A percentile compares a stretch with the other conserved stretches of the same genome.
These are phyloP conservation scores for Hofmannophila pseudospretella DNA, from an alignment of 2,888 invertebrate genomes.

Conservation along the genomic window DNA sequence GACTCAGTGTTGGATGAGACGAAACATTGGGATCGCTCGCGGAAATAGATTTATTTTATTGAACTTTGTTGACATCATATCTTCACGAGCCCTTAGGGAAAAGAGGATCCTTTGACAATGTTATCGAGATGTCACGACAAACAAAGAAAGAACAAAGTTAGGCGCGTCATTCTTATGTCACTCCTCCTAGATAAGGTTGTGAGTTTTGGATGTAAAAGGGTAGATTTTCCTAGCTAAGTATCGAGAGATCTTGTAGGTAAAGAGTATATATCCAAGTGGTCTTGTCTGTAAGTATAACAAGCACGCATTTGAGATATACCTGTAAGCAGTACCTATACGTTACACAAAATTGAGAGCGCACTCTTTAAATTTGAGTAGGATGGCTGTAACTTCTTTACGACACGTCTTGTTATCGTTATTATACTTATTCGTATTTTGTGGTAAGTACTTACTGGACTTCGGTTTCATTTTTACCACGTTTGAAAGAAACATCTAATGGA, in stretches of 20 bases:
- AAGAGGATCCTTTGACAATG: conserved; percentile 43
- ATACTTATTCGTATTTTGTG: too few species aligned
- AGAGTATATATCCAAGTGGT: background rate
- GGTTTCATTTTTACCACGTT: too few species aligned
- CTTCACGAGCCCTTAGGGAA: conserved; percentile 39
- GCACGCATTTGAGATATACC: background rate
- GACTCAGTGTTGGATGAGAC: conserved; percentile 1
- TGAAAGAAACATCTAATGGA: too few species aligned
- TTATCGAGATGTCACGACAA: conserved; percentile 45
- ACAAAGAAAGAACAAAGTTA: conserved; percentile 34
- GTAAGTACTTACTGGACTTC: too few species aligned
- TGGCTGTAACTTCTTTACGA: too few species aligned
- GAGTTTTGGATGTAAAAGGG: conserved; percentile 2
- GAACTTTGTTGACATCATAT: conserved; percentile 50
- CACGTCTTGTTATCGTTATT: too few species aligned
- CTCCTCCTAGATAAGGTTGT: conserved; percentile 19
- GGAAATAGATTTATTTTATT: conserved; percentile 49
- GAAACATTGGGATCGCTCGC: conserved; percentile 20
- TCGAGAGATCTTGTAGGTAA: background rate
- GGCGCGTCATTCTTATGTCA: conserved; percentile 16
- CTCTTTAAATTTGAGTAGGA: background rate
- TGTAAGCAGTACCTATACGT: too few species aligned
- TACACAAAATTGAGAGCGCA: background rate
- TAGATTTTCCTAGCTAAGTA: conserved; percentile 3
- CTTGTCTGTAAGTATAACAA: background rate